Evolutionary conservation across 92 coral and sea anemone genomes (phyloP), one percentile per base, ranked within the genome.

Genomic region (Zoanthus solanderi): DNA sequence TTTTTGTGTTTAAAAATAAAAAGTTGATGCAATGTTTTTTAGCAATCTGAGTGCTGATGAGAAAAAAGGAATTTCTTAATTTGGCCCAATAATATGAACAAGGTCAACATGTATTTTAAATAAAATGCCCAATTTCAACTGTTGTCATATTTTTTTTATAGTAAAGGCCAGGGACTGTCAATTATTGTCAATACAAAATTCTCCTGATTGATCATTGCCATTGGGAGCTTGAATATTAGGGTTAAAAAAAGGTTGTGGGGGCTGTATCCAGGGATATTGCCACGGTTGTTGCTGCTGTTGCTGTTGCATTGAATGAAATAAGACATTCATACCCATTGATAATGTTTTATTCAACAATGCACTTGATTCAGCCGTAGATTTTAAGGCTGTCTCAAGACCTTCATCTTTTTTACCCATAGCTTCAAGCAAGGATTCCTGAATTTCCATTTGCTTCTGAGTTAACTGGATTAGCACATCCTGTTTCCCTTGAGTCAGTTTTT

Each of bases 351-450:
- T 88, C 17, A 81, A 23, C 58, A 71, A 50, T 23, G 67, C 73
- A 73, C 73, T 54, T 12, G 83, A 73, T 34, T 85, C 89, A 4
- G 83, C 89, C 89, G 75, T 85, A 74, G 87, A 78, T 90, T 72
- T 90, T 44, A 86, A 78, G 34, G 90, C 90, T 5, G 83, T 75
- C 48, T 86, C 84, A 61, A 90, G 56, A 52, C 92, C 87, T 45
- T 90, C 87, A 74, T 90, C 92, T 61, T 71, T 75, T 84, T 34
- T 83, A 6, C 34, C 76, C 74, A 89, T 67, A 73, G 77, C 78
- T 46, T 34, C 79, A 31, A 89, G 67, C 85, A 89, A 50, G 80
- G 92, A 72, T 83, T 84, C 84, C 58, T 84, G 84, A 53, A 84
- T 52, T 74, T 84, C 89, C 9, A 71, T 52, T 68, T 89, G 81